These are phyloP conservation scores for Cherax quadricarinatus DNA, from an alignment of 1,140 invertebrate genomes.

Conservation along the genomic window DNA sequence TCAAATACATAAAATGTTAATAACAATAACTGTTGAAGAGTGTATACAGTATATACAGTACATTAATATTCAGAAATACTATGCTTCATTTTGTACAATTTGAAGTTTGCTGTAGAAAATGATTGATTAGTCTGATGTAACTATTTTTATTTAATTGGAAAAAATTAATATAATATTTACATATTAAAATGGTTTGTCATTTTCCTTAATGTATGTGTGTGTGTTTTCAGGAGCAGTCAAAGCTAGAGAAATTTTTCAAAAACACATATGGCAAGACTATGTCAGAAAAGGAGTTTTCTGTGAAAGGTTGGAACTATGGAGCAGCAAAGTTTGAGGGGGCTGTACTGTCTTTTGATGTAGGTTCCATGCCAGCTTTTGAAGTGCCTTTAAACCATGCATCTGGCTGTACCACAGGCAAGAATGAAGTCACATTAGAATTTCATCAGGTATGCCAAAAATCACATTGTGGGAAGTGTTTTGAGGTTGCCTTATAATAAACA, in stretches of 20 bases:
- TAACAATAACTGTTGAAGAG: no score
- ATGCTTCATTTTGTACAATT: no score
- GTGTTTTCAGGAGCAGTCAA: conserved; percentile 76
- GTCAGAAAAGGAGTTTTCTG: conserved; percentile 92
- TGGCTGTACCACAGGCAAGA: conserved; percentile 97
- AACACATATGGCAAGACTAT: conserved; percentile 89
- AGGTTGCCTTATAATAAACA: no score
- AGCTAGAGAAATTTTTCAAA: conserved; percentile 87
- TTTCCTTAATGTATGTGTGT: neutral
- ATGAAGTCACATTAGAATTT: conserved; percentile 99
- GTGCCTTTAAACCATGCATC: conserved; percentile 97
- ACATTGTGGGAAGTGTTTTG: no score
- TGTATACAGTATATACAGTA: no score
- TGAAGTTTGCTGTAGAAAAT: no score
- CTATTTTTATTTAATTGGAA: no score
- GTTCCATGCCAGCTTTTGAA: conserved; percentile 94
- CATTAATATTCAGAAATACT: no score
- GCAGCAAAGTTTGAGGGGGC: conserved; percentile 95
- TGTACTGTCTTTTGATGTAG: conserved; percentile 94
- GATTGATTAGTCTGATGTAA: no score
- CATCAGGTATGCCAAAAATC: conserved; percentile 84
- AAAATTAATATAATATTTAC: no score
- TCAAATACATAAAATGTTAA: no score
- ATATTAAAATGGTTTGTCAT: no score
- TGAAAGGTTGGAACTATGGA: conserved; percentile 99